Evolutionary conservation across 2,888 invertebrate species (phyloP), one percentile per base, ranked within the genome.

Genomic region (Tenthredo amoena): DNA sequence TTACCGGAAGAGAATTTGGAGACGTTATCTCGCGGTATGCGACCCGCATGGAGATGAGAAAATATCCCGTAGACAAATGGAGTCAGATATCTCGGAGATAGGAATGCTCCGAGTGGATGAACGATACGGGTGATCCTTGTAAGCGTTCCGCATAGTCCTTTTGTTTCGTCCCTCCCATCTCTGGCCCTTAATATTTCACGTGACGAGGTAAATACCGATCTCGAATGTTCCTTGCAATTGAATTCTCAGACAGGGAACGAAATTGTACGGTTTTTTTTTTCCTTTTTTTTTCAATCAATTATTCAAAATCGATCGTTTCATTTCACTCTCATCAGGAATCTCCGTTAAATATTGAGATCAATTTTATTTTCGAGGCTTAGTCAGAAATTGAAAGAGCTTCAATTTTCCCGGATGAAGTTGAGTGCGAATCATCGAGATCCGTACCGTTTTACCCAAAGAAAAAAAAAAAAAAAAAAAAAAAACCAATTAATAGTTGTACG

Each of bases 401-500:
- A 26, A 62, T 62, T 62, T 62, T 21, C 21, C 10, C 12, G 26
- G 62, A 31, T 5, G 26, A 62, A 62, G 62, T 71, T 31, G 34
- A 34, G 12, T 34, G 71, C 26, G n/a, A 18, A 71, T 71, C 71
- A 34, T 62, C 21, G 62, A 26, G 26, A 62, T 62, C 71, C 12
- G 18, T 26, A 26, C 15, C 37, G n/a, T 31, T 18, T 71, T 1
- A 3, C 84, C 87, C 26, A 26, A 26, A 26, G 1, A 26, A 26
- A 0, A 26, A 26, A 26, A 26, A 26, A 26, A 26, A 26, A 0
- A 26, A 26, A 26, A 26, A 26, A 26, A 0, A 84, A 79, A 83
- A 89, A 88, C 87, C 87, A 89, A 90, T 90, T 88, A 89, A 26
- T 68, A 88, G 87, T 89, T 88, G 86, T 87, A 85, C 85, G 84